Percentiles rank a stretch among this genome's conserved stretches.
phyloP scores from a whole-genome alignment of 1,140 invertebrate genomes.

The Drosophila equinoxialis region DNA sequence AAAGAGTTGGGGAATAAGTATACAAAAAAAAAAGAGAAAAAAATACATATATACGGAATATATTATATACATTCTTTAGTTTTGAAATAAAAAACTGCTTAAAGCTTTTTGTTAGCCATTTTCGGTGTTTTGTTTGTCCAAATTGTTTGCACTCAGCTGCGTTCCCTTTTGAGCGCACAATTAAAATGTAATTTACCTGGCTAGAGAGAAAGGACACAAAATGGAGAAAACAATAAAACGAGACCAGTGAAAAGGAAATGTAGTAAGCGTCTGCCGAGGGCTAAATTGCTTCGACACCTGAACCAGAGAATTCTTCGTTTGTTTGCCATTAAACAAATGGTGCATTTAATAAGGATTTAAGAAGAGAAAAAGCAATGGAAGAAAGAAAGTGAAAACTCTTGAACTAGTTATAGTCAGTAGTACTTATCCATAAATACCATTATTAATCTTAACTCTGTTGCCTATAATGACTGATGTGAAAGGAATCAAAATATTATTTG shows the following conservation, averaged over 20 bases:
- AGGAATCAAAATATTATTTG: background rate
- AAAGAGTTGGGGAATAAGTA: background rate
- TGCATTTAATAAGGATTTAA: conserved; percentile 33
- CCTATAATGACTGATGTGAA: no score
- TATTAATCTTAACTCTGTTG: no score
- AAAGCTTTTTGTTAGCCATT: conserved; percentile 47
- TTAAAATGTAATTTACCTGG: conserved; percentile 71
- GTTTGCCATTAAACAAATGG: conserved; percentile 21
- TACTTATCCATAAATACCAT: no score
- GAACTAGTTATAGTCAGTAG: conserved; percentile 1
- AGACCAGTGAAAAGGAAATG: conserved; percentile 23
- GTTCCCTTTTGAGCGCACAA: conserved; percentile 64
- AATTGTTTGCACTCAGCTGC: conserved; percentile 72
- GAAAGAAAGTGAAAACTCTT: background rate
- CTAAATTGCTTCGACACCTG: conserved; percentile 43
- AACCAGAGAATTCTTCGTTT: conserved; percentile 21
- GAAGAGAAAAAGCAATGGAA: no score
- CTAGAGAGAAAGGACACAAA: conserved; percentile 36
- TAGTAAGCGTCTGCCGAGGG: conserved; percentile 16
- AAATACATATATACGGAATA: background rate
- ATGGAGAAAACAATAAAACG: conserved; percentile 39
- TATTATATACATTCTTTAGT: conserved; percentile 17
- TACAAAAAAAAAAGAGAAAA: background rate
- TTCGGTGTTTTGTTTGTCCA: conserved; percentile 61
- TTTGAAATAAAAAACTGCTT: conserved; percentile 35